These are phyloP conservation scores for Coccyzus lansbergi DNA, from an alignment of 2,797 vertebrate genomes.

Conservation along the genomic window DNA sequence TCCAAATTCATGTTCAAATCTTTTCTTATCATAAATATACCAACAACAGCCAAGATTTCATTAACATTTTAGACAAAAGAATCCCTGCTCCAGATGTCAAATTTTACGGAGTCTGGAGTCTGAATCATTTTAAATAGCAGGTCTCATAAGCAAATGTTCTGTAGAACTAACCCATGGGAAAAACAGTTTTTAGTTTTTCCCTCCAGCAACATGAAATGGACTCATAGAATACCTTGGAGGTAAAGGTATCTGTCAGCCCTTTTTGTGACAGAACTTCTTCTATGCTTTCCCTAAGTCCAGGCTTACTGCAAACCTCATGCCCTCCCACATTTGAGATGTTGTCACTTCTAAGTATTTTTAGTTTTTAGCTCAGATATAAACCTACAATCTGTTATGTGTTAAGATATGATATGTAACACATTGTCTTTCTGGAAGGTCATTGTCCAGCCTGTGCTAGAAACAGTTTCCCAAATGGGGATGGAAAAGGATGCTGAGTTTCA, in stretches of 20 bases:
- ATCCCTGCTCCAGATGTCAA: neutral
- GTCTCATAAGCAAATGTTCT: neutral
- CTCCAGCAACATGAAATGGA: neutral
- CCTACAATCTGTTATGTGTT: neutral
- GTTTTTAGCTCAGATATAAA: neutral
- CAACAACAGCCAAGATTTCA: neutral
- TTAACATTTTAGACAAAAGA: conserved; percentile 4
- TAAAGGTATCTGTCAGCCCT: neutral
- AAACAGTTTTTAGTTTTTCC: neutral
- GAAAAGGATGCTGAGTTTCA: neutral
- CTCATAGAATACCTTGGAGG: neutral
- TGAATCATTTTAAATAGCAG: neutral
- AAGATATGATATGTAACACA: neutral
- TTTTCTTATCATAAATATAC: conserved; percentile 32
- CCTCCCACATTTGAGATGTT: neutral
- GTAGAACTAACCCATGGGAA: neutral
- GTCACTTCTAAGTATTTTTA: neutral
- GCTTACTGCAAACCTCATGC: neutral
- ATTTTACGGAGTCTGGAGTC: neutral
- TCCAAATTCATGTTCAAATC: conserved; percentile 14
- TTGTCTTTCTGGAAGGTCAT: neutral
- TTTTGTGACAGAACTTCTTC: neutral
- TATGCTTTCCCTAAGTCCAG: neutral
- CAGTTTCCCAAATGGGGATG: neutral
- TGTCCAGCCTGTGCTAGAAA: neutral